Evolutionary conservation across 35 echinoderm and acorn worm genomes (phyloP).

Genomic region (Amphiura filiformis): DNA sequence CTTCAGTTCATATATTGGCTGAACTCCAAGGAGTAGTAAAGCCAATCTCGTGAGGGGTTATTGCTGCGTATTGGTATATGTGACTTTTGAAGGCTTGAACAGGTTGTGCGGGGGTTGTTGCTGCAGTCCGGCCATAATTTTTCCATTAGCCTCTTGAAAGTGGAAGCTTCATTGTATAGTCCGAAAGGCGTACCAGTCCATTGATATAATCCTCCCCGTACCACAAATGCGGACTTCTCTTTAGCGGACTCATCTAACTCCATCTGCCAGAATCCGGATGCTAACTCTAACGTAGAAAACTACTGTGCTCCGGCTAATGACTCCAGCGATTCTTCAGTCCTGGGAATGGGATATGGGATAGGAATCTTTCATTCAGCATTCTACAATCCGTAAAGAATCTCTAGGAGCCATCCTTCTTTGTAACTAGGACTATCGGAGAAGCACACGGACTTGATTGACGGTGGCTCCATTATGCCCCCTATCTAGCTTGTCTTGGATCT

Average conservation of each 20-base stretch:
- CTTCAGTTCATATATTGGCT: too few relatives aligned
- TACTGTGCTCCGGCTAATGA: background rate
- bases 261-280: background rate
- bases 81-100: too few relatives aligned
- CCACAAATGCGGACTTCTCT: too few relatives aligned
- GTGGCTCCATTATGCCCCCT: background rate
- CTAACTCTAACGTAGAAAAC: background rate
- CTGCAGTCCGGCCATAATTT: too few relatives aligned
- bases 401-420: background rate
- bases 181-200: background rate
- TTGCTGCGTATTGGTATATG: too few relatives aligned
- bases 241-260: too few relatives aligned
- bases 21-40: too few relatives aligned
- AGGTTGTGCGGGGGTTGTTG: too few relatives aligned
- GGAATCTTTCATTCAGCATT: background rate
- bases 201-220: background rate
- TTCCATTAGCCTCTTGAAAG: background rate
- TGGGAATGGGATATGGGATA: background rate
- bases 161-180: background rate
- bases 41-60: too few relatives aligned
- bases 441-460: background rate
- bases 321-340: background rate
- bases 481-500: background rate
- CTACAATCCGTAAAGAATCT: background rate
- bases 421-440: background rate